Evolutionary conservation across 2,113 vertebrate species (phyloP), one percentile per base, ranked within the genome.

Genomic region (Anhinga rufa): DNA sequence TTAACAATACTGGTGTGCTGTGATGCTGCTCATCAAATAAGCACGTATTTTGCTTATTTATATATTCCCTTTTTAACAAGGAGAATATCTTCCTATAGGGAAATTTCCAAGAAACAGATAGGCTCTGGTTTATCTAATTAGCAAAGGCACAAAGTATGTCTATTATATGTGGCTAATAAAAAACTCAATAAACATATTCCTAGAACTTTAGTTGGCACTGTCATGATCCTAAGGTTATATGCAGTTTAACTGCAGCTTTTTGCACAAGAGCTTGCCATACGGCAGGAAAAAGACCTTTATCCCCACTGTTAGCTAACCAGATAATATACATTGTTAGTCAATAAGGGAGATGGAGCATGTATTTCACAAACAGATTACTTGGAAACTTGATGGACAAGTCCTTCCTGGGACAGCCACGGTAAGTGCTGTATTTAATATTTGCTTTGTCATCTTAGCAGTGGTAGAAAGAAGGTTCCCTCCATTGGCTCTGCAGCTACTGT

Each of bases 211-310:
- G 44, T 20, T 82, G 70, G 91, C 65, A 87, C 52, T 40, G 34
- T 76, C 54, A 29, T 5, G 5, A 89, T 85, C 49, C 82, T 88
- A 91, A 94, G 84, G 81, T 94, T 94, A 96, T 61, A 76, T 17
- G 40, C 17, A 82, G 87, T 65, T 79, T 80, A 90, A 90, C 78
- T 74, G 90, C 66, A 94, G 86, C 71, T 72, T 96, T 96, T 90
- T 92, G 32, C 84, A 82, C 19, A 82, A 76, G 61, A 91, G 84
- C 66, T 79, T 92, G 70, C 75, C 55, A 72, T 57, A 69, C 2
- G 9, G 70, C 65, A 91, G 57, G 68, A 64, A 79, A 91, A 91
- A 88, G 93, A 94, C 93, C 92, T 97, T 97, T 88, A 93, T 90
- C 78, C 90, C 78, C 78, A 69, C 70, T 87, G 90, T 72, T 82